Evolutionary conservation across 1,140 invertebrate genomes (phyloP).

Genomic region (Myzus persicae): DNA sequence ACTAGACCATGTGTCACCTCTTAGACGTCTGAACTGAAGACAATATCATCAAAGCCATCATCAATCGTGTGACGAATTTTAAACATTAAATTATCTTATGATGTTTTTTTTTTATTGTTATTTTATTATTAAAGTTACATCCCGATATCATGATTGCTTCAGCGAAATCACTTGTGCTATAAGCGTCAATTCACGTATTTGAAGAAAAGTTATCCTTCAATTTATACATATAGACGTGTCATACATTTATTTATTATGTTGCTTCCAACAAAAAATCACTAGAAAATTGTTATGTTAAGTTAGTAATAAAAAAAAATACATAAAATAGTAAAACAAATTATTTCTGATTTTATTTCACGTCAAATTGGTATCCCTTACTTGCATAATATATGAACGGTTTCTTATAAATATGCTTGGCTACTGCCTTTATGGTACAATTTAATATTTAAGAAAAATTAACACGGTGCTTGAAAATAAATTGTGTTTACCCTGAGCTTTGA

Average conservation of each 20-base stretch:
- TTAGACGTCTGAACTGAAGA: neutral
- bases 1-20: neutral
- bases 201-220: neutral
- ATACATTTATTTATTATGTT: neutral
- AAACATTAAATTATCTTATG: neutral
- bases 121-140: neutral
- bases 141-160: neutral
- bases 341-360: neutral
- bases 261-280: neutral
- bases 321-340: neutral
- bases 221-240: neutral
- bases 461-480: neutral
- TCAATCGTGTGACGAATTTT: neutral
- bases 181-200: neutral
- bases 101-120: neutral
- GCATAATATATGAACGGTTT: neutral
- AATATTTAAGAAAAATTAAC: neutral
- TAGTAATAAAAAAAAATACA: neutral
- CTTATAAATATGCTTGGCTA: neutral
- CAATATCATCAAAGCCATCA: neutral
- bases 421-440: neutral
- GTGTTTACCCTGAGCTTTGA: neutral
- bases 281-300: neutral
- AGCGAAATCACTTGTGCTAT: neutral
- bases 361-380: neutral